Evolutionary conservation across 2,113 vertebrate genomes (phyloP).

Genomic region (Pluvialis apricaria): DNA sequence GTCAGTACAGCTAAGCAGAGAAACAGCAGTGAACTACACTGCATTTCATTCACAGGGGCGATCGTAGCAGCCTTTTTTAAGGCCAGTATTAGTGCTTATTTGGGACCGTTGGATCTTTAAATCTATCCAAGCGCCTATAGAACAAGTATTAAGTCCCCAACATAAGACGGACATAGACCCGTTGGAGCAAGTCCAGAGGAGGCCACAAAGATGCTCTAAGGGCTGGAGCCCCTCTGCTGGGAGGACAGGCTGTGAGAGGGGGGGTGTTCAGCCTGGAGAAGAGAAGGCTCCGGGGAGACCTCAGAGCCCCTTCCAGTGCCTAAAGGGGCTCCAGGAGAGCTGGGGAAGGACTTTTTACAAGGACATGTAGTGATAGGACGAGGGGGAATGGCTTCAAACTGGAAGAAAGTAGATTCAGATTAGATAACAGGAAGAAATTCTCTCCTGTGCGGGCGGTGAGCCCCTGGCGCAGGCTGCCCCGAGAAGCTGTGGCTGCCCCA

Average conservation of each 20-base stretch:
- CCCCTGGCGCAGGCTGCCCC: not conserved
- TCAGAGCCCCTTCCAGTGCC: not conserved
- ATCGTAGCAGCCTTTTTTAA: not conserved
- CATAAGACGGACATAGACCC: not conserved
- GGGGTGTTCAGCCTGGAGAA: not conserved
- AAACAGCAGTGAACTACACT: not conserved
- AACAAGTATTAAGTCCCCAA: not conserved
- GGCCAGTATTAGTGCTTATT: not conserved
- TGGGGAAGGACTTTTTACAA: not conserved
- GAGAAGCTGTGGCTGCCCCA: not conserved
- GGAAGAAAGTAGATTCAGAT: not conserved
- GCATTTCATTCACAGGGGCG: not conserved
- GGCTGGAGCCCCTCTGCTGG: not conserved
- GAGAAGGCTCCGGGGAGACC: not conserved
- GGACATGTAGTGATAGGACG: not conserved
- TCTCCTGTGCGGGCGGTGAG: not conserved
- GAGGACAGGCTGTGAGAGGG: not conserved
- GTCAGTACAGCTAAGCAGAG: not conserved
- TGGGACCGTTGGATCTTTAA: not conserved
- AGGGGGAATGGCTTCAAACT: not conserved
- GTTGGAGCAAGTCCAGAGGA: not conserved
- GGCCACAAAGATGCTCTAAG: not conserved
- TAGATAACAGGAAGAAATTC: not conserved
- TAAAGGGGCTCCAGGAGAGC: not conserved
- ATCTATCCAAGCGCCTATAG: not conserved